Evolutionary conservation across 2,797 vertebrate genomes (phyloP), one percentile per base, ranked within the genome.

Genomic region (Ctenopoma multispine): DNA sequence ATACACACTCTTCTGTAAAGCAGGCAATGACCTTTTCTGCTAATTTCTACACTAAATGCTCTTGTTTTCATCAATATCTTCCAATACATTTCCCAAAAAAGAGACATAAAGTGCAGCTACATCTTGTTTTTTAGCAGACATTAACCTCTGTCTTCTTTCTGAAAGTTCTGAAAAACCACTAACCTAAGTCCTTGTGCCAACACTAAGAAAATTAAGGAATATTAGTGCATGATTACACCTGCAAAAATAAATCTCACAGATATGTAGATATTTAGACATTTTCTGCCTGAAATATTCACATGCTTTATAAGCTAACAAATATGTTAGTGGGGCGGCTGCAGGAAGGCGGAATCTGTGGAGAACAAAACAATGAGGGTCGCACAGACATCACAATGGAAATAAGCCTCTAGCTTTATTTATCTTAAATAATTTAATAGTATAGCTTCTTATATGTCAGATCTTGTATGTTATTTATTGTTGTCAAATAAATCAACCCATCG

Each of bases 291-390:
- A 65, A 65, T 34, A 8, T 2, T 34, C 31, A 34, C 31, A 9
- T 34, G 2, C 3, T 34, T 24, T 20, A 44, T 65, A 47, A 74
- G 62, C 58, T 64, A 43, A 67, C 55, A 14, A 20, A 4, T n/a
- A 38, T 14, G 24, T 7, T 2, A 5, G 17, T n/a, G 34, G 6
- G 24, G 3, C 17, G 11, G 27, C 10, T 59, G 63, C 55, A 54
- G 58, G 20, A 67, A 46, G 67, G 24, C 41, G 54, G 23, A 50
- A 44, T 31, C 27, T 31, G 3, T 43, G 24, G 36, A 69, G 63
- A 75, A 70, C 63, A 72, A 40, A 74, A 20, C 40, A 69, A 49
- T 20, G 50, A 63, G 69, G 65, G 66, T 67, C 56, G 51, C 65
- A 71, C 18, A 63, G 40, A 79, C 31, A 34, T 38, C 11, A 13